Conservation (phyloP, 1,140 invertebrate genomes). For the Ceratina calcarata region DNA sequence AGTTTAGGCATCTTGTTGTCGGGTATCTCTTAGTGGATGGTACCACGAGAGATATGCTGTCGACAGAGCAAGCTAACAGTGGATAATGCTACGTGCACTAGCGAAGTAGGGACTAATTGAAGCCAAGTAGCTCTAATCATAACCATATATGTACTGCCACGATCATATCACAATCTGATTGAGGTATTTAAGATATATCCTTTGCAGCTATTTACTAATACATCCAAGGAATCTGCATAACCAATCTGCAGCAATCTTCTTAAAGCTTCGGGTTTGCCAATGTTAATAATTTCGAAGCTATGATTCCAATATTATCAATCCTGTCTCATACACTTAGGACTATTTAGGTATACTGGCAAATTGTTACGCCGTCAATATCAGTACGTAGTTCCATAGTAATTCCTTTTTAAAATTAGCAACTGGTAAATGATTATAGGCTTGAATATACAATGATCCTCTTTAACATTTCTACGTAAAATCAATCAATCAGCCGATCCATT, state of each 20-base stretch:
- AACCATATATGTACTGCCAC: constrained; percentile 10
- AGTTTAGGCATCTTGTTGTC: constrained; percentile 54
- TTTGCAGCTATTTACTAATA: neutral
- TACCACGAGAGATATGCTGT: constrained; percentile 52
- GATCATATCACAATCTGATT: neutral
- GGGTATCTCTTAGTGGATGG: constrained; percentile 34
- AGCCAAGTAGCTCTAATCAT: constrained; percentile 57
- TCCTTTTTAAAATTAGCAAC: too few species aligned
- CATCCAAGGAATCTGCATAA: neutral
- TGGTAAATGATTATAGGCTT: too few species aligned
- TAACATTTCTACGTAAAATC: constrained; percentile 6
- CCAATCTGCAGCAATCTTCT: neutral
- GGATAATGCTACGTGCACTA: constrained; percentile 50
- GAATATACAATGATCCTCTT: neutral
- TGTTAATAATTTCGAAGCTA: neutral
- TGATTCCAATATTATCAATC: neutral
- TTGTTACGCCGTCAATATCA: too few species aligned
- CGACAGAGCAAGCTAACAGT: constrained; percentile 53
- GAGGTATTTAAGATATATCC: constrained; percentile 5
- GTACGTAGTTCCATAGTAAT: too few species aligned
- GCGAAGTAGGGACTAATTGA: constrained; percentile 58
- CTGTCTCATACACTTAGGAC: too few species aligned
- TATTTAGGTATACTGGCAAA: too few species aligned
- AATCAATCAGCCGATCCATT: constrained; percentile 50
- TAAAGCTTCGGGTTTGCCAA: too few species aligned